Percentiles rank a stretch among this genome's conserved stretches.
phyloP scores from a whole-genome alignment of 2,113 vertebrate species.

The Cyprinus carpio region DNA sequence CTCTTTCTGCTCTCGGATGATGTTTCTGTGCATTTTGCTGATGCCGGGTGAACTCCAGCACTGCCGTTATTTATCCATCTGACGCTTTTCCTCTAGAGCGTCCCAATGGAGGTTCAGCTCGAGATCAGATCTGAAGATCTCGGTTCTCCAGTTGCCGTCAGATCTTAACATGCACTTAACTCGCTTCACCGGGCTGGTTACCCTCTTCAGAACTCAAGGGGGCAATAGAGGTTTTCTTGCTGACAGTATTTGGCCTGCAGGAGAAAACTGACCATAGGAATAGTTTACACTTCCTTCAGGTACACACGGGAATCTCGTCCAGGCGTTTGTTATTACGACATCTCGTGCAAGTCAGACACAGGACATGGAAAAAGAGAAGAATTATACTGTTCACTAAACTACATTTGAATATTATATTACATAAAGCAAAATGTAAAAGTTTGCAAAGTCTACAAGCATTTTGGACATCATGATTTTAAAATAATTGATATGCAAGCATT shows the following conservation, averaged over 20 bases:
- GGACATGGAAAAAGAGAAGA: not conserved
- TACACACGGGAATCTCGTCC: not conserved
- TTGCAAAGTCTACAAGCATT: too few species aligned
- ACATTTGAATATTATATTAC: too few species aligned
- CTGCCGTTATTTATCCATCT: too few species aligned
- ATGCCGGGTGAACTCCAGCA: not conserved
- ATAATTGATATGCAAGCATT: too few species aligned
- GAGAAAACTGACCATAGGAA: not conserved
- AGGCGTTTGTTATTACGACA: not conserved
- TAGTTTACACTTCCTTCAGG: not conserved
- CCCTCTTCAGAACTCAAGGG: not conserved
- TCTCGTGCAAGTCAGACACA: not conserved
- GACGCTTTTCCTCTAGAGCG: not conserved
- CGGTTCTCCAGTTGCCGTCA: not conserved
- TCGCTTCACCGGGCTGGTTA: not conserved
- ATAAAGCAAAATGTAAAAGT: too few species aligned
- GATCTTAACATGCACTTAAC: not conserved
- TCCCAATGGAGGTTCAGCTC: not conserved
- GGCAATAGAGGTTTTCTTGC: not conserved
- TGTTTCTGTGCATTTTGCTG: not conserved
- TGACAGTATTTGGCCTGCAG: not conserved
- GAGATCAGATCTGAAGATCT: conserved; percentile 8
- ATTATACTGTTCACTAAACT: too few species aligned
- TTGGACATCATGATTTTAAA: too few species aligned
- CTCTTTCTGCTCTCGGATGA: not conserved